These are phyloP conservation scores for Syngnathus scovelli DNA, from an alignment of 2,113 vertebrate species.

Conservation along the genomic window DNA sequence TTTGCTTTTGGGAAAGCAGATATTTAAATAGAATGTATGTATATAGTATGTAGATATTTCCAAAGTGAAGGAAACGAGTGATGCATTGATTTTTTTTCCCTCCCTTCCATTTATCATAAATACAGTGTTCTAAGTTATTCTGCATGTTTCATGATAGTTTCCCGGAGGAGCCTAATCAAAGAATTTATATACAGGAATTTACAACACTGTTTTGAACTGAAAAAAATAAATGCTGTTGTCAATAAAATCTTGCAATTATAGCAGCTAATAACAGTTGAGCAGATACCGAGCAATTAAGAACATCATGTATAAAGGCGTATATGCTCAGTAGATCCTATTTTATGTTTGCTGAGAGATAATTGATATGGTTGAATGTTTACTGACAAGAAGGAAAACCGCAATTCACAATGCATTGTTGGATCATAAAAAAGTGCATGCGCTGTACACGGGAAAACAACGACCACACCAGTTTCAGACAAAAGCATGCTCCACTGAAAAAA, in stretches of 20 bases:
- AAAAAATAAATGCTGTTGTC: not conserved
- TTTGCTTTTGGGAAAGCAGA: not conserved
- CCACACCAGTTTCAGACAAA: not conserved
- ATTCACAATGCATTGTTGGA: slow-evolving; percentile 39
- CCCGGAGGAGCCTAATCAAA: not conserved
- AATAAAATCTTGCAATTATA: not conserved
- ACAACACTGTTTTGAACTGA: not conserved
- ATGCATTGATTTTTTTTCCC: slow-evolving; percentile 8
- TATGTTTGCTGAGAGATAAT: not conserved
- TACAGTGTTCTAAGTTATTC: not conserved
- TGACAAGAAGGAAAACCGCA: slow-evolving; percentile 21
- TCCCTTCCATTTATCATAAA: slow-evolving; percentile 19
- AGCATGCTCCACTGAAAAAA: not conserved
- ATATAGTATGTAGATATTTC: slow-evolving; percentile 23
- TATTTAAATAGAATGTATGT: slow-evolving; percentile 21
- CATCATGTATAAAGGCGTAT: not conserved
- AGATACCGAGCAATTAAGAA: not conserved
- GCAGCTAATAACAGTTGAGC: not conserved
- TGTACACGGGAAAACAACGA: slow-evolving; percentile 30
- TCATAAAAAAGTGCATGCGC: slow-evolving; percentile 50
- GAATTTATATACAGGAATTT: not conserved
- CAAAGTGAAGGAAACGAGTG: slow-evolving; percentile 22
- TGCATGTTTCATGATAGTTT: not conserved
- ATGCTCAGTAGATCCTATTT: not conserved
- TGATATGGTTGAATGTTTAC: slow-evolving; percentile 23